Conservation (phyloP, 2,113 vertebrate species). For the Bucco capensis region DNA sequence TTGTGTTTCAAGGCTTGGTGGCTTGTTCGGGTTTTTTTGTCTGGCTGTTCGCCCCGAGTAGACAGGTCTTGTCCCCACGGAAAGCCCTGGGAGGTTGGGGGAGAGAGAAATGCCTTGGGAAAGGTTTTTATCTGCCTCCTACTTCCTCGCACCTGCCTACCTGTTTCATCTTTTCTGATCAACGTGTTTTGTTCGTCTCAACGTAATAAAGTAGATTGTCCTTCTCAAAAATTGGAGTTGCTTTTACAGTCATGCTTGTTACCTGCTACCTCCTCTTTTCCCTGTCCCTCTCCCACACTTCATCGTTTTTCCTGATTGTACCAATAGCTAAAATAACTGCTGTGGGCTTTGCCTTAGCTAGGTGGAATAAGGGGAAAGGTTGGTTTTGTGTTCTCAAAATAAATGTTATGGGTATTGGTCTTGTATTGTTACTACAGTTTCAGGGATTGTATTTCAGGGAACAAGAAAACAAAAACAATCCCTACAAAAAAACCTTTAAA, state of each 20-base stretch:
- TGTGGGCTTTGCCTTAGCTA: background rate
- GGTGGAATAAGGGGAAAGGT: background rate
- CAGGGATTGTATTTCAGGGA: background rate
- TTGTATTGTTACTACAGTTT: background rate
- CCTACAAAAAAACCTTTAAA: background rate
- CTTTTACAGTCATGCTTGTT: background rate
- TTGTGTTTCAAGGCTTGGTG: fast-evolving
- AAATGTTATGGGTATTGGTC: fast-evolving
- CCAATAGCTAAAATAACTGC: fast-evolving
- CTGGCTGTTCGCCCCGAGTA: fast-evolving
- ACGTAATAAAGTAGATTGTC: fast-evolving
- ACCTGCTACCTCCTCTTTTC: background rate
- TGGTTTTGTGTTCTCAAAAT: background rate
- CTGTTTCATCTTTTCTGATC: fast-evolving
- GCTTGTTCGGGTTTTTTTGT: background rate
- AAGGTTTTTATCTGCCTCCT: fast-evolving
- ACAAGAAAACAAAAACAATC: no score
- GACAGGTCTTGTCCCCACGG: fast-evolving
- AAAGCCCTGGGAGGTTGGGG: fast-evolving
- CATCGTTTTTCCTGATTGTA: fast-evolving
- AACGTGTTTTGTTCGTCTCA: fast-evolving
- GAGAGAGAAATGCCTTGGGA: fast-evolving
- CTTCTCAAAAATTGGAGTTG: fast-evolving
- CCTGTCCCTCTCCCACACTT: fast-evolving
- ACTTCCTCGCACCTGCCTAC: fast-evolving